Conservation (phyloP, 30 jellyfish, hydroid and myxozoan species). For the Pseudorhiza aurosa region DNA sequence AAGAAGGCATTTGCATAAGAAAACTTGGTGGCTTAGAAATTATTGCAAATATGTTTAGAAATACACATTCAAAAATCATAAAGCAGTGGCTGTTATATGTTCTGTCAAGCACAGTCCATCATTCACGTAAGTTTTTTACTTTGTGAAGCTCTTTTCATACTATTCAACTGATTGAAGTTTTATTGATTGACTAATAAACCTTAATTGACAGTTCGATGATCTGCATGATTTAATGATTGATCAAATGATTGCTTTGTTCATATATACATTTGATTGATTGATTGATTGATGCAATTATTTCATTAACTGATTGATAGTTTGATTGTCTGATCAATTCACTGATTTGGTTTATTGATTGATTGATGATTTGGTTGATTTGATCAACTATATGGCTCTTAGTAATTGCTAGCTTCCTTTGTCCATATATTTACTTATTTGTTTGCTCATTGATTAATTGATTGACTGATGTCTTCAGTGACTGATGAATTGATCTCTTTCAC, state of each 20-base stretch:
- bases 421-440: too few relatives aligned
- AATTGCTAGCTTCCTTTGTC: too few relatives aligned
- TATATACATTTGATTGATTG: not conserved
- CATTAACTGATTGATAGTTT: not conserved
- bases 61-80: slow-evolving; percentile 20
- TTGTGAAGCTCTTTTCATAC: not conserved
- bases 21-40: slow-evolving; percentile 62
- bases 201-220: too few relatives aligned
- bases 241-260: not conserved
- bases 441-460: not conserved
- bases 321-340: not conserved
- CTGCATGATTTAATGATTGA: not conserved
- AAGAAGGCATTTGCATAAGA: slow-evolving; percentile 48
- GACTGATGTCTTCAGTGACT: too few relatives aligned
- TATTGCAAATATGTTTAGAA: slow-evolving; percentile 54
- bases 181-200: too few relatives aligned
- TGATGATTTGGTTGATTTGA: too few relatives aligned
- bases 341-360: too few relatives aligned
- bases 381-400: too few relatives aligned
- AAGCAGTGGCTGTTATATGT: slow-evolving; percentile 69
- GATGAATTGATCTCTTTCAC: too few relatives aligned
- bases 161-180: too few relatives aligned
- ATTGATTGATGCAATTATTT: not conserved
- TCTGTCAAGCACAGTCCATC: slow-evolving; percentile 72
- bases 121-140: slow-evolving; percentile 35